Evolutionary conservation across 2,888 invertebrate species (phyloP).

Genomic region (Diaphora mendica): DNA sequence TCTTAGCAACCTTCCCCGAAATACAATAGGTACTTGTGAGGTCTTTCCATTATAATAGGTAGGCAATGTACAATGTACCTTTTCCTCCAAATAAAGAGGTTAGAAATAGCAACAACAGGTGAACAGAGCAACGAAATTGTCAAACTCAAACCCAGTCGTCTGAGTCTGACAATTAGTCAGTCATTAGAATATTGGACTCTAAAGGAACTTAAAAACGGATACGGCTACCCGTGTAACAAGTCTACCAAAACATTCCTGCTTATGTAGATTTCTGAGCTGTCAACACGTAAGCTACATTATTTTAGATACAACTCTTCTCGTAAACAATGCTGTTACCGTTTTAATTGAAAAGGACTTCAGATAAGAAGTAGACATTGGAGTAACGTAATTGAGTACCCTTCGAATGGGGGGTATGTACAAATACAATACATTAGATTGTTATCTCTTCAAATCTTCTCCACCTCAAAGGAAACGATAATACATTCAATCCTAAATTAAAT

Average conservation of each 20-base stretch:
- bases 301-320: background rate
- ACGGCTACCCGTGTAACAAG: background rate
- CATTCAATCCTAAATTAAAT: conserved; percentile 19
- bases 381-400: no score
- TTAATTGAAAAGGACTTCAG: background rate
- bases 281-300: background rate
- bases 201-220: no score
- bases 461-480: background rate
- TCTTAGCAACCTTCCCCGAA: no score
- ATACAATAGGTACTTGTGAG: no score
- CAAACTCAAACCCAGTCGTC: background rate
- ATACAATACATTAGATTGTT: no score
- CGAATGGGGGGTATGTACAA: no score
- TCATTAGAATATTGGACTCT: background rate
- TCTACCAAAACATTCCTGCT: background rate
- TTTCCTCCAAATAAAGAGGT: background rate
- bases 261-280: background rate
- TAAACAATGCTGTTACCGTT: background rate
- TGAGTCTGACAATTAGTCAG: background rate
- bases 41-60: background rate
- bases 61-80: no score
- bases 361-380: background rate
- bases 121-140: background rate
- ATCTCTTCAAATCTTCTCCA: background rate
- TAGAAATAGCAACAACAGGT: background rate